Evolutionary conservation across 30 jellyfish, hydroid and myxozoan species (phyloP).

Genomic region (Hydractinia echinata): DNA sequence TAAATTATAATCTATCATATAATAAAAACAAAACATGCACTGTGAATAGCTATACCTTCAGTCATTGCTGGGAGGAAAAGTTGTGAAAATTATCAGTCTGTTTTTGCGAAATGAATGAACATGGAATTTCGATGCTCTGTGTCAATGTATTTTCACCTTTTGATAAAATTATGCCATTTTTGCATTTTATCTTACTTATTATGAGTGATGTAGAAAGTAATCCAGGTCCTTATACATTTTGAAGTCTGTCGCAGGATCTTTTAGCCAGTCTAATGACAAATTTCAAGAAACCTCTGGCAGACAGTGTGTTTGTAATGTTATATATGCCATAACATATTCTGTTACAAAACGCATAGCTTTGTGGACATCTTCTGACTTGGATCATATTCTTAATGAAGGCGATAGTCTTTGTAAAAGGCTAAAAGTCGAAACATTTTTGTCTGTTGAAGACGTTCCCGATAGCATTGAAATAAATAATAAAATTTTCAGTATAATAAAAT

Average conservation of each 20-base stretch:
- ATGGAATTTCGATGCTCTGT: too few relatives aligned
- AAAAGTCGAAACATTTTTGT: not conserved
- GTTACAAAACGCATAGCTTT: not conserved
- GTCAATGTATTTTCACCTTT: too few relatives aligned
- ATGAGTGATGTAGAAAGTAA: not conserved
- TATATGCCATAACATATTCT: not conserved
- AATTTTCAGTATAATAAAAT: too few relatives aligned
- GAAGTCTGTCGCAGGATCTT: conserved; percentile 2
- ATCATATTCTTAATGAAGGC: conserved; percentile 5
- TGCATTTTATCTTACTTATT: not conserved
- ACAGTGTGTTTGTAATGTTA: not conserved
- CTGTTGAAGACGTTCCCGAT: not conserved
- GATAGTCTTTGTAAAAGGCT: not conserved
- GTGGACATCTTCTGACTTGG: not conserved
- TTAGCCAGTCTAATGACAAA: not conserved
- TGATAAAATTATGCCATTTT: too few relatives aligned
- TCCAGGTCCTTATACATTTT: not conserved
- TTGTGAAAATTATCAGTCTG: too few relatives aligned
- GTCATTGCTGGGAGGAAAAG: too few relatives aligned
- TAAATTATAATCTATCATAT: too few relatives aligned
- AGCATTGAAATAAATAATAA: not conserved
- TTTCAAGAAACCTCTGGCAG: not conserved
- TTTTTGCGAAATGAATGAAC: too few relatives aligned
- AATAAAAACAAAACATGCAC: too few relatives aligned
- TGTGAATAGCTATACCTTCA: too few relatives aligned